Percentiles rank a stretch among this genome's conserved stretches.
Evolutionary conservation across 2,113 vertebrate genomes (phyloP).

Genomic region (Thamnaconus septentrionalis): DNA sequence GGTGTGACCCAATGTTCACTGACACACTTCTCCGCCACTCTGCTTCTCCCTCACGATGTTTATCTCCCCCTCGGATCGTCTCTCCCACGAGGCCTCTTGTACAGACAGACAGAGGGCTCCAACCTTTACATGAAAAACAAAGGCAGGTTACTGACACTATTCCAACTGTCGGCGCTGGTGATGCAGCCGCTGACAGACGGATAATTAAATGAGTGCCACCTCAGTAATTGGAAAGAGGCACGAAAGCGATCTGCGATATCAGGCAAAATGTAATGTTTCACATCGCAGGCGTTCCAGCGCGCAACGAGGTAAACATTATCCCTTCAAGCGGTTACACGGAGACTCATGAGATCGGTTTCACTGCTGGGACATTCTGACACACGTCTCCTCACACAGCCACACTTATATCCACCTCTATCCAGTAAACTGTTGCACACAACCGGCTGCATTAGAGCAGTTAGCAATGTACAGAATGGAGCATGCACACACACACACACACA

Average conservation of each 20-base stretch:
- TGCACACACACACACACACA: constrained; percentile 20
- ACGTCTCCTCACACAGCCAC: constrained; percentile 36
- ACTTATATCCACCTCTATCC: constrained; percentile 32
- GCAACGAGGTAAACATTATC: constrained; percentile 49
- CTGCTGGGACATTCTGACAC: constrained; percentile 53
- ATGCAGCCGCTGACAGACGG: constrained; percentile 13
- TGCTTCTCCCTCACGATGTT: constrained; percentile 51
- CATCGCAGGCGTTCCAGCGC: constrained; percentile 49
- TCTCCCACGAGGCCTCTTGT: constrained; percentile 49
- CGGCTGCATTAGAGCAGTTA: background rate
- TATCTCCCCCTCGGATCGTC: constrained; percentile 49
- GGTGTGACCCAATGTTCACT: constrained; percentile 74
- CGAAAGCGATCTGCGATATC: constrained; percentile 35
- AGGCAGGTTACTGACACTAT: constrained; percentile 45
- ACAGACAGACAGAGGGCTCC: constrained; percentile 49
- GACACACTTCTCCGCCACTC: constrained; percentile 69
- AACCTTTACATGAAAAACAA: constrained; percentile 54
- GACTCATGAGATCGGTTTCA: constrained; percentile 58
- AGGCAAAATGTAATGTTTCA: constrained; percentile 57
- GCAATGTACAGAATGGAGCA: constrained; percentile 6
- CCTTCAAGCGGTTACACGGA: constrained; percentile 57
- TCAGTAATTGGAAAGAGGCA: constrained; percentile 36
- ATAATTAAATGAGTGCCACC: constrained; percentile 28
- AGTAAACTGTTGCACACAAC: constrained; percentile 11
- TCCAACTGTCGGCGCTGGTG: constrained; percentile 13